These are phyloP conservation scores for Lasioglossum morio DNA, from an alignment of 2,888 invertebrate species.

Conservation along the genomic window DNA sequence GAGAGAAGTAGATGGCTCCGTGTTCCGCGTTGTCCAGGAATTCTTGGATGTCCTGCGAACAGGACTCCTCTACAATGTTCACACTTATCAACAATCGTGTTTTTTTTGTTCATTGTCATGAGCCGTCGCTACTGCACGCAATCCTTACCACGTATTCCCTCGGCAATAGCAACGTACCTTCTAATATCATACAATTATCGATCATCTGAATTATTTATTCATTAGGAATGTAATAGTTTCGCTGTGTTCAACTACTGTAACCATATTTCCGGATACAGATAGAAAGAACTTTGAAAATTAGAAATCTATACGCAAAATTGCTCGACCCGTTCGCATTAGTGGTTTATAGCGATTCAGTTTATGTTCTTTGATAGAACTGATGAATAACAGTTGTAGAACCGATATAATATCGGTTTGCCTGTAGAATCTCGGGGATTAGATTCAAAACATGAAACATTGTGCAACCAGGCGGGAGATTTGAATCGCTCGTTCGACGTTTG, in stretches of 20 bases:
- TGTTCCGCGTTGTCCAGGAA: constrained; percentile 80
- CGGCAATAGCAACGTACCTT: background rate
- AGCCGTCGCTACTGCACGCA: background rate
- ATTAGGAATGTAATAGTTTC: too few species aligned
- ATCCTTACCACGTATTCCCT: background rate
- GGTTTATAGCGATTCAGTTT: background rate
- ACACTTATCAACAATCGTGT: background rate
- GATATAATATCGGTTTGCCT: background rate
- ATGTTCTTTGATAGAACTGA: too few species aligned
- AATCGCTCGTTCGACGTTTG: background rate
- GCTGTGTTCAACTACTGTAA: too few species aligned
- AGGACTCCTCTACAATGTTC: background rate
- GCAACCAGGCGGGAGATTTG: background rate
- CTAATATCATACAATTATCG: too few species aligned
- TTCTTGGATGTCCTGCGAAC: constrained; percentile 78
- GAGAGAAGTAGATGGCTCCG: constrained; percentile 83
- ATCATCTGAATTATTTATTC: too few species aligned
- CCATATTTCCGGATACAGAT: too few species aligned
- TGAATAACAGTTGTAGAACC: background rate
- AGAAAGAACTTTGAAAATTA: background rate
- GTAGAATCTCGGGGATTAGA: background rate
- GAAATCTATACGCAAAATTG: background rate
- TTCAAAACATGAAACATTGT: background rate
- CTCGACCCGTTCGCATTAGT: background rate
- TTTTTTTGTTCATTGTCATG: background rate